Evolutionary conservation across 2,888 invertebrate species (phyloP), one percentile per base, ranked within the genome.

Genomic region (Ligdia adustata): DNA sequence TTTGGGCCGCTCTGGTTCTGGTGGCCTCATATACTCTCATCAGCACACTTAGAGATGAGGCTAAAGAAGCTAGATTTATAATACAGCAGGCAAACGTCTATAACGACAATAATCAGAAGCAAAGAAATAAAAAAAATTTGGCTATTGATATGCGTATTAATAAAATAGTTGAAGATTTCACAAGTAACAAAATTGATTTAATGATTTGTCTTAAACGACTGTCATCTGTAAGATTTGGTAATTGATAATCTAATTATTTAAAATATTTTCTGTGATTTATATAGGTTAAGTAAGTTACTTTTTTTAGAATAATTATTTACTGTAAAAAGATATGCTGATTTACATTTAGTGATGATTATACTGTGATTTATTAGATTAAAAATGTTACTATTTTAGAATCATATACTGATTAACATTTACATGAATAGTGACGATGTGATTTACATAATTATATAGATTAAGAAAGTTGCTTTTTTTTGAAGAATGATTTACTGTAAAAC

Each of bases 21-120:
- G n/a, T n/a, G n/a, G n/a, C n/a, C n/a, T n/a, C n/a, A 45, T 38
- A 44, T 45, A 44, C 38, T 38, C 31, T 44, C 44, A 44, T 38
- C 29, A 44, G 44, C 44, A 44, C 38, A 44, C 44, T 44, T 44
- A 38, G 26, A 44, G 31, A 44, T 38, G 38, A 44, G 38, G 44
- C 16, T 33, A 33, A 46, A 33, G 46, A 40, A 40, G 28, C 39
- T 46, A 40, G 46, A 32, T 46, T 46, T 26, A 46, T 18, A 32
- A 39, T 39, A 46, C 39, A 39, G 33, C 33, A 12, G 24, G 15
- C 32, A 24, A 4, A 45, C 24, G 16, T 16, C 16, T 16, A 16
- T 16, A 16, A 39, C 38, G 38, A 38, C 38, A 2, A 32, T 29
- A 38, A 38, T 32, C 45, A 45, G 31, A 45, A 38, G 12, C 3